phyloP scores from a whole-genome alignment of 2,888 invertebrate species.

The Yponomeuta malinellus region DNA sequence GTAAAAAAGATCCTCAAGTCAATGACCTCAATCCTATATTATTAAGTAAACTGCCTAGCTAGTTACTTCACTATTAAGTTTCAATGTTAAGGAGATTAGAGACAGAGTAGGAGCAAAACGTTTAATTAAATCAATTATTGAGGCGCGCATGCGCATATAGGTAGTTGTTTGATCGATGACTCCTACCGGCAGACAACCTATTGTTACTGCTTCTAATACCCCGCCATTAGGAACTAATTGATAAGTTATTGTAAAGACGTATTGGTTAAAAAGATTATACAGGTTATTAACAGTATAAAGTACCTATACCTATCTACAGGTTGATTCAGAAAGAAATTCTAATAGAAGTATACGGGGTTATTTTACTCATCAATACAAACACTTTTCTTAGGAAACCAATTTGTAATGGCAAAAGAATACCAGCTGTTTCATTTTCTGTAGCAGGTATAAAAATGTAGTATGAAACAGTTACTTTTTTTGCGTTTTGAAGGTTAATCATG shows the following conservation, averaged over 20 bases:
- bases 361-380: too few species aligned
- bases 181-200: neutral
- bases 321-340: too few species aligned
- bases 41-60: neutral
- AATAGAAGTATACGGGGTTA: too few species aligned
- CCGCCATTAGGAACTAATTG: neutral
- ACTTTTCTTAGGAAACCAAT: too few species aligned
- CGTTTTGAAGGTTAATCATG: too few species aligned
- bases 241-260: neutral
- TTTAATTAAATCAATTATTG: conserved; percentile 10
- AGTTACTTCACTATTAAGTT: neutral
- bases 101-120: neutral
- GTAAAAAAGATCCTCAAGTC: too few species aligned
- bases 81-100: neutral
- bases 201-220: neutral
- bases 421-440: too few species aligned
- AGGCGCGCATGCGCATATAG: neutral
- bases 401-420: too few species aligned
- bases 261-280: neutral
- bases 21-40: too few species aligned
- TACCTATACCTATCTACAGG: neutral
- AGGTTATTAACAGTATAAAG: neutral
- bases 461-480: too few species aligned
- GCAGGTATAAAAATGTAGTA: too few species aligned
- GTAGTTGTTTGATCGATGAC: neutral